phyloP scores from a whole-genome alignment of 2,113 vertebrate species.

The Candoia aspera region DNA sequence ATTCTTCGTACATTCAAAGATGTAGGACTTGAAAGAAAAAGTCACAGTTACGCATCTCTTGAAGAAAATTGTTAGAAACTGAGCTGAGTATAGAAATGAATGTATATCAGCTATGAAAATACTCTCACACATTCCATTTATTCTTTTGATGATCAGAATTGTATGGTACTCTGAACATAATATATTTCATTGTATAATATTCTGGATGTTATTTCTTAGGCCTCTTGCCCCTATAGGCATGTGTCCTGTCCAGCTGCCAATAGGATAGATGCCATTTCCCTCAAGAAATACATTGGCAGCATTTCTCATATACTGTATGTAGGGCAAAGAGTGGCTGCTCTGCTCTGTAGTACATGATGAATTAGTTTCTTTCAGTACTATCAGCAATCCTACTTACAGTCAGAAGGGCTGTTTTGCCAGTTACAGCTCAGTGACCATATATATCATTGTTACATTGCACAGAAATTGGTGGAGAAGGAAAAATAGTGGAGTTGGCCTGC shows the following conservation, averaged over 20 bases:
- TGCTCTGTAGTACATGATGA: not conserved
- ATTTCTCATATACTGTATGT: not conserved
- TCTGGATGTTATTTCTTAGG: constrained; percentile 31
- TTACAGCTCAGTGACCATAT: not conserved
- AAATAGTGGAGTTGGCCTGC: not conserved
- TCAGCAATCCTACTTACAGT: not conserved
- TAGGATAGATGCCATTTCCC: constrained; percentile 15
- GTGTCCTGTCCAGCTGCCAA: not conserved
- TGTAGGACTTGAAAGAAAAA: constrained; percentile 17
- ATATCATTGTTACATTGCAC: not conserved
- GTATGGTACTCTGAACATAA: constrained; percentile 22
- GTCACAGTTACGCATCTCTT: constrained; percentile 27
- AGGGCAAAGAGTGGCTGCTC: constrained; percentile 38
- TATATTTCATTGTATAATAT: constrained; percentile 6
- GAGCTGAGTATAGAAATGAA: not conserved
- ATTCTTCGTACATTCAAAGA: not conserved
- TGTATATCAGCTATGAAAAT: constrained; percentile 36
- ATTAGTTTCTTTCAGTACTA: constrained; percentile 39
- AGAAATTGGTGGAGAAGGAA: not conserved
- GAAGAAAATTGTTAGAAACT: constrained; percentile 14
- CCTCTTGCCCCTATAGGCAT: constrained; percentile 7
- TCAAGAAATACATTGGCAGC: constrained; percentile 23
- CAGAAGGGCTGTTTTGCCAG: not conserved
- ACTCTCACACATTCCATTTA: not conserved
- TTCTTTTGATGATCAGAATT: constrained; percentile 21